phyloP scores from a whole-genome alignment of 2,113 vertebrate species.

The Psittacus erithacus region DNA sequence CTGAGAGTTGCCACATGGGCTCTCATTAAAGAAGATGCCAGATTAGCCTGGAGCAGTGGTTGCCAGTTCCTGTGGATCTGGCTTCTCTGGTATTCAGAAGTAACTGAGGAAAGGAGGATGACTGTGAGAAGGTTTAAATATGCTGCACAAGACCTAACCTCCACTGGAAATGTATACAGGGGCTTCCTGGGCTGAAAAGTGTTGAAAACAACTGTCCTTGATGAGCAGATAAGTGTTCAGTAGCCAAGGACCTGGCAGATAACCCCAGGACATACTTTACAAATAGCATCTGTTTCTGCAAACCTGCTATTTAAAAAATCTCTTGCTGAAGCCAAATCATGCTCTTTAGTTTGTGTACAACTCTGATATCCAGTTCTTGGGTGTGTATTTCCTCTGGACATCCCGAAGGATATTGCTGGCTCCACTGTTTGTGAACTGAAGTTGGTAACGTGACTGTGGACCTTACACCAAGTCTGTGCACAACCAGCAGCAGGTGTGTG shows the following conservation, averaged over 20 bases:
- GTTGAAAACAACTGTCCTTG: constrained; percentile 11
- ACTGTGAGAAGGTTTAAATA: neutral
- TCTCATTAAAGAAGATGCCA: neutral
- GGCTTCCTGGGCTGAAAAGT: neutral
- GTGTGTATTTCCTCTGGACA: constrained; percentile 68
- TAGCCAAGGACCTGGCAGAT: neutral
- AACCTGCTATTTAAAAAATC: constrained; percentile 40
- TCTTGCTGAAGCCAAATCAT: constrained; percentile 25
- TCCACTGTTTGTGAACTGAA: constrained; percentile 3
- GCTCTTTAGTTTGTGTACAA: constrained; percentile 43
- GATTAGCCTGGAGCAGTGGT: neutral
- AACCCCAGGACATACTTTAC: neutral
- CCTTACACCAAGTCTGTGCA: neutral
- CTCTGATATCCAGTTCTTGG: constrained; percentile 43
- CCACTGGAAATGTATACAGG: neutral
- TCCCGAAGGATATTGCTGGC: constrained; percentile 53
- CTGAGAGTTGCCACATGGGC: neutral
- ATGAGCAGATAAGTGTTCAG: neutral
- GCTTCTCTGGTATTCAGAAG: neutral
- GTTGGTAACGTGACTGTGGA: neutral
- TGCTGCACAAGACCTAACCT: neutral
- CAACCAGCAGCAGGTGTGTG: neutral
- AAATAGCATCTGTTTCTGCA: constrained; percentile 47
- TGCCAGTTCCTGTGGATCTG: neutral
- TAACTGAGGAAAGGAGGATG: neutral